These are phyloP conservation scores for Orientallactaga bullata DNA, from an alignment of 2,113 vertebrate genomes.

Conservation along the genomic window DNA sequence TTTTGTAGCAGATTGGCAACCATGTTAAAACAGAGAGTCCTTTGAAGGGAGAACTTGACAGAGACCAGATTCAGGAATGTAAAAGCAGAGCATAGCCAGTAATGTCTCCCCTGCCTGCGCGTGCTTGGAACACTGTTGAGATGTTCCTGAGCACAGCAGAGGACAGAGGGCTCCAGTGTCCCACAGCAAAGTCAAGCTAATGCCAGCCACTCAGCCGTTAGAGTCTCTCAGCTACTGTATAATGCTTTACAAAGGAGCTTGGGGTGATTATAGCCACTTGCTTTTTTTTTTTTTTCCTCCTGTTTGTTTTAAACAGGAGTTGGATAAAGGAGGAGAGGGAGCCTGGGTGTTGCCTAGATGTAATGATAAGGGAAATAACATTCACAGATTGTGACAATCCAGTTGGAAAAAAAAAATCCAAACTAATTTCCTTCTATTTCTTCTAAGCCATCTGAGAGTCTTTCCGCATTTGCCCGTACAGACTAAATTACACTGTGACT, in stretches of 20 bases:
- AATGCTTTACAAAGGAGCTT: conserved; percentile 52
- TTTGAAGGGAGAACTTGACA: conserved; percentile 59
- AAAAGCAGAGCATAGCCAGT: conserved; percentile 37
- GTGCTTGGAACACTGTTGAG: not conserved
- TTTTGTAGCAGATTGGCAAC: conserved; percentile 29
- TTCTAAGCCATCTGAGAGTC: conserved; percentile 80
- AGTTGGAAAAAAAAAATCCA: conserved; percentile 67
- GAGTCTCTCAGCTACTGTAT: conserved; percentile 37
- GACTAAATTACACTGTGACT: conserved; percentile 67
- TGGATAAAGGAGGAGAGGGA: conserved; percentile 56
- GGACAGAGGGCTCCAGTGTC: conserved; percentile 15
- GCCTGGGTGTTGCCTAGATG: conserved; percentile 66
- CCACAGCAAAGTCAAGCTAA: conserved; percentile 35
- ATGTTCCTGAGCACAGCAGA: conserved; percentile 46
- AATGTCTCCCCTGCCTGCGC: conserved; percentile 6
- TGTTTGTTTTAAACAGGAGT: conserved; percentile 63
- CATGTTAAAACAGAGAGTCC: conserved; percentile 41
- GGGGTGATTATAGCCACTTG: conserved; percentile 54
- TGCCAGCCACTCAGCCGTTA: not conserved
- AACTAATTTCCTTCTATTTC: conserved; percentile 81
- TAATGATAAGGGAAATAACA: conserved; percentile 71
- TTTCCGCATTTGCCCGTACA: conserved; percentile 72
- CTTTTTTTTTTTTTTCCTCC: not conserved
- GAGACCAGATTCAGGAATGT: conserved; percentile 61
- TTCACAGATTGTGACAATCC: conserved; percentile 78